These are phyloP conservation scores for Pectinophora gossypiella DNA, from an alignment of 1,140 invertebrate genomes.

Conservation along the genomic window DNA sequence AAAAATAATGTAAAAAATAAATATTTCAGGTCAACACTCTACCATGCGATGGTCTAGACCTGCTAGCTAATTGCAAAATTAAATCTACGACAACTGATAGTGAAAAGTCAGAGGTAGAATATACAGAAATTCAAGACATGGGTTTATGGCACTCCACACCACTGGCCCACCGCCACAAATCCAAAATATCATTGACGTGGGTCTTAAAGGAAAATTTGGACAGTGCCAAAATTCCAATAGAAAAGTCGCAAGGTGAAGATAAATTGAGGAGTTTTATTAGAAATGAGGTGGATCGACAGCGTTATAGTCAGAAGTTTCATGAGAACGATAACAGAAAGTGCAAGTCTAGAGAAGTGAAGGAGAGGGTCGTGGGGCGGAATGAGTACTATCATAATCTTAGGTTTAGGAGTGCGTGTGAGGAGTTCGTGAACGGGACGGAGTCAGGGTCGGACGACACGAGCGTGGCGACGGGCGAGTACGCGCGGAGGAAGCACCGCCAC, in stretches of 20 bases:
- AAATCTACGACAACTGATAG: slow-evolving; percentile 26
- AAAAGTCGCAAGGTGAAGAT: slow-evolving; percentile 31
- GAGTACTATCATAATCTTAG: slow-evolving; percentile 57
- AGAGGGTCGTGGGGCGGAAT: slow-evolving; percentile 52
- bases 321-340: slow-evolving; percentile 34
- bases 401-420: slow-evolving; percentile 56
- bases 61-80: slow-evolving; percentile 58
- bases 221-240: slow-evolving; percentile 44
- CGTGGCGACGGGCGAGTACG: slow-evolving; percentile 45
- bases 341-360: slow-evolving; percentile 28
- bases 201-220: slow-evolving; percentile 78
- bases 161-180: slow-evolving; percentile 72
- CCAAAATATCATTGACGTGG: slow-evolving; percentile 83
- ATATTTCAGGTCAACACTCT: slow-evolving; percentile 31
- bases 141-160: slow-evolving; percentile 69
- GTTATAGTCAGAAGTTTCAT: slow-evolving; percentile 27
- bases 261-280: slow-evolving; percentile 18
- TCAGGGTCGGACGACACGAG: slow-evolving; percentile 50
- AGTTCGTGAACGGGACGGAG: slow-evolving; percentile 43
- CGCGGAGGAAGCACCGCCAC: slow-evolving; percentile 47
- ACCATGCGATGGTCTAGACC: slow-evolving; percentile 49
- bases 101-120: slow-evolving; percentile 42
- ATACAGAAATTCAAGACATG: slow-evolving; percentile 64
- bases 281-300: slow-evolving; percentile 22
- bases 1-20: too few species aligned